Evolutionary conservation across 2,797 vertebrate genomes (phyloP).

Genomic region (Pipistrellus pygmaeus): DNA sequence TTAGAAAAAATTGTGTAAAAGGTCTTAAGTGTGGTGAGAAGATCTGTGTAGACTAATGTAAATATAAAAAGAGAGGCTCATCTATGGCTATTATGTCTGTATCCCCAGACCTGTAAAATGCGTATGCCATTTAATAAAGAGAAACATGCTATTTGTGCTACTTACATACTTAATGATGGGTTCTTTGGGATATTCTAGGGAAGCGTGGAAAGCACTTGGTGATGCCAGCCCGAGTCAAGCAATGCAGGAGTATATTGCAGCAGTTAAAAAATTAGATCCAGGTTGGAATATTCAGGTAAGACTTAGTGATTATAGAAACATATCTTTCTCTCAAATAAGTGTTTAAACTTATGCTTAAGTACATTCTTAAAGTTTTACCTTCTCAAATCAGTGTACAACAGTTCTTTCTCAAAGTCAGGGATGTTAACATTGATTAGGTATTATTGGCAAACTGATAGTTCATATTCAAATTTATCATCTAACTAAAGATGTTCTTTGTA

Average conservation of each 20-base stretch:
- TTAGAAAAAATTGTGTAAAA: not conserved
- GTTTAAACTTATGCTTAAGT: constrained; percentile 33
- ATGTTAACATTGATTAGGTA: not conserved
- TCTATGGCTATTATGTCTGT: not conserved
- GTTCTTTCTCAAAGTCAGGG: constrained; percentile 33
- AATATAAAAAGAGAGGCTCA: not conserved
- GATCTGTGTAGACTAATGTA: not conserved
- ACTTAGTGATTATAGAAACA: constrained; percentile 21
- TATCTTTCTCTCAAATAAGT: constrained; percentile 5
- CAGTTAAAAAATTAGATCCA: constrained; percentile 94
- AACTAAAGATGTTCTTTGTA: not conserved
- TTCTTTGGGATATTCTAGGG: constrained; percentile 88
- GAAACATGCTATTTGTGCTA: not conserved
- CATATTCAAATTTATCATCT: constrained; percentile 9
- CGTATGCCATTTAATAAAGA: not conserved
- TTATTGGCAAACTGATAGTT: not conserved
- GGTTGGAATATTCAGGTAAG: constrained; percentile 94
- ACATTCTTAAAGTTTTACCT: constrained; percentile 38
- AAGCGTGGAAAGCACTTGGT: constrained; percentile 97
- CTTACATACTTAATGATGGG: not conserved
- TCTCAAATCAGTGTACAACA: not conserved
- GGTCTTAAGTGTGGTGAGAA: not conserved
- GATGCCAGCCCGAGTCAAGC: constrained; percentile 94
- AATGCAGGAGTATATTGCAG: constrained; percentile 96
- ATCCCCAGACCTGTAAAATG: not conserved